These are phyloP conservation scores for Amphimallon solstitiale DNA, from an alignment of 2,888 invertebrate genomes.

Conservation along the genomic window DNA sequence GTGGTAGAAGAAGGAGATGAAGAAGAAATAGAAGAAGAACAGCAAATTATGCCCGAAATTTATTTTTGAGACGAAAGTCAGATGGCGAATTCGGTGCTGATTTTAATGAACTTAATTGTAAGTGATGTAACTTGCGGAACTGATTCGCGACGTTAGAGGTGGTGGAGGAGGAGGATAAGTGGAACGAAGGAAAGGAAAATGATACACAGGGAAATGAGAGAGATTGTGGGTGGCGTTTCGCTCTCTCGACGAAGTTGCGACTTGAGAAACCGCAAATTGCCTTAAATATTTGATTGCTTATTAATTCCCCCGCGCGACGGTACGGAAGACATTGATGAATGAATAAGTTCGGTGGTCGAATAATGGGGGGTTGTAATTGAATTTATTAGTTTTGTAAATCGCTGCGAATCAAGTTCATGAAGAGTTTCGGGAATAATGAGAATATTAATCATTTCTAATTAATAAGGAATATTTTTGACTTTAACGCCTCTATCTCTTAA, in stretches of 20 bases:
- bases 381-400: constrained; percentile 30
- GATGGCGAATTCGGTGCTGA: constrained; percentile 15
- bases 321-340: constrained; percentile 24
- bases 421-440: not conserved
- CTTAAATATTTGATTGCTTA: constrained; percentile 34
- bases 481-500: no score
- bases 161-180: not conserved
- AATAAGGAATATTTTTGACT: no score
- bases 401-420: not conserved
- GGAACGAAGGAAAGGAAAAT: not conserved
- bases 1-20: not conserved
- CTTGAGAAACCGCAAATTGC: constrained; percentile 21
- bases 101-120: constrained; percentile 37
- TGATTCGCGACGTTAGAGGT: constrained; percentile 6
- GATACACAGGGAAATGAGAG: not conserved
- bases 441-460: no score
- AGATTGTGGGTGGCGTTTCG: not conserved
- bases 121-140: constrained; percentile 33
- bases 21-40: not conserved
- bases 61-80: constrained; percentile 29
- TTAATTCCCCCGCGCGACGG: constrained; percentile 28
- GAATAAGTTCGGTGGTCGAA: constrained; percentile 29
- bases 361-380: constrained; percentile 22
- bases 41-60: constrained; percentile 26
- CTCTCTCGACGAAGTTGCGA: not conserved